Percentiles rank a stretch among this genome's conserved stretches.
phyloP scores from a whole-genome alignment of 2,113 vertebrate species.

The Brachirus orientalis region DNA sequence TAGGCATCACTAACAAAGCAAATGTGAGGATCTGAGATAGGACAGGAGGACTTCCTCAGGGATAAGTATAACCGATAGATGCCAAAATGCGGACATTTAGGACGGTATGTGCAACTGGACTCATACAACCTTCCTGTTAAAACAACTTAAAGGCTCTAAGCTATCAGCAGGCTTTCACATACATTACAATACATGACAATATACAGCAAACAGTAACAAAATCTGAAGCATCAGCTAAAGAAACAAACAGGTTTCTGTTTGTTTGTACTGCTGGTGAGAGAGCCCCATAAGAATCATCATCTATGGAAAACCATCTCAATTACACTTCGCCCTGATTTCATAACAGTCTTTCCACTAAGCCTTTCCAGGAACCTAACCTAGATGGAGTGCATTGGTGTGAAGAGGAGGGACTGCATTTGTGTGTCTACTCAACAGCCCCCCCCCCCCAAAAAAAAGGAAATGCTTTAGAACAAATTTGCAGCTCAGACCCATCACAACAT shows the following conservation, averaged over 20 bases:
- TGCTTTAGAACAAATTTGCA: conserved; percentile 23
- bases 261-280: not conserved
- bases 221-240: not conserved
- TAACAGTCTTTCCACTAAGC: conserved; percentile 27
- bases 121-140: conserved; percentile 36
- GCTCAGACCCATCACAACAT: conserved; percentile 52
- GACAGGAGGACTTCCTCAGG: conserved; percentile 53
- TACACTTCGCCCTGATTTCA: conserved; percentile 3
- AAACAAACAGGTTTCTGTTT: not conserved
- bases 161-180: conserved; percentile 24
- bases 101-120: not conserved
- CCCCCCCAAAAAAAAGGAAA: conserved; percentile 20
- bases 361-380: conserved; percentile 16
- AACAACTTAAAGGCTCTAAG: conserved; percentile 36
- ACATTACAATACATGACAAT: not conserved
- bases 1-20: conserved; percentile 51
- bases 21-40: conserved; percentile 42
- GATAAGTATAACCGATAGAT: conserved; percentile 52
- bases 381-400: conserved; percentile 1
- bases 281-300: conserved; percentile 5
- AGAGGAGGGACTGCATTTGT: conserved; percentile 2
- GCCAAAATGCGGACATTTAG: conserved; percentile 4
- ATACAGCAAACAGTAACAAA: not conserved
- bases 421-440: conserved; percentile 37
- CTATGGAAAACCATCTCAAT: conserved; percentile 31